phyloP scores from a whole-genome alignment of 2,797 vertebrate species.

The Falco concolor region DNA sequence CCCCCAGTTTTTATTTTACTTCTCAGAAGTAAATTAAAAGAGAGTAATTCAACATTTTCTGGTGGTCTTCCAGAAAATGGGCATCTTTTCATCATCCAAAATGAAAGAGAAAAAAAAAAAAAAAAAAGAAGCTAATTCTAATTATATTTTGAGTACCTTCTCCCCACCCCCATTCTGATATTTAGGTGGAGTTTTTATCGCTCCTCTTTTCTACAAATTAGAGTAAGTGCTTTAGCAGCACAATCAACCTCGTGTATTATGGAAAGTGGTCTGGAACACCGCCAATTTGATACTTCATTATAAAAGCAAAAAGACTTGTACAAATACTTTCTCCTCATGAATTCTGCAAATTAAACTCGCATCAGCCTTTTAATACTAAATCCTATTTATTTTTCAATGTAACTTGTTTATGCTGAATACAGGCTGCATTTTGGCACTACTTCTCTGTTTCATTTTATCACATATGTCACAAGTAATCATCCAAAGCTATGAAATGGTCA shows the following conservation, averaged over 20 bases:
- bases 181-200: background rate
- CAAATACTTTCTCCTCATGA: background rate
- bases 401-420: background rate
- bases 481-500: background rate
- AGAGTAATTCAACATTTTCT: background rate
- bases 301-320: background rate
- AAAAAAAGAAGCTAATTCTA: background rate
- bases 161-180: background rate
- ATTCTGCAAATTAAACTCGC: slow-evolving; percentile 27
- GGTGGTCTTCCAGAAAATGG: background rate
- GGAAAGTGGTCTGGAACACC: background rate
- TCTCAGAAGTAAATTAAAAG: background rate
- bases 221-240: background rate
- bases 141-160: background rate
- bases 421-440: background rate
- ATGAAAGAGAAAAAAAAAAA: background rate
- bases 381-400: slow-evolving; percentile 11
- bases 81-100: background rate
- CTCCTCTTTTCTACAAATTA: background rate
- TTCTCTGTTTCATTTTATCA: slow-evolving; percentile 3
- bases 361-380: slow-evolving; percentile 8
- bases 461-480: background rate
- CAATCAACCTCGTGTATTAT: background rate
- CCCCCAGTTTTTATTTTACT: background rate
- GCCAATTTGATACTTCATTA: background rate